These are phyloP conservation scores for Trichogramma dendrolimi DNA, from an alignment of 2,888 invertebrate genomes.

Conservation along the genomic window DNA sequence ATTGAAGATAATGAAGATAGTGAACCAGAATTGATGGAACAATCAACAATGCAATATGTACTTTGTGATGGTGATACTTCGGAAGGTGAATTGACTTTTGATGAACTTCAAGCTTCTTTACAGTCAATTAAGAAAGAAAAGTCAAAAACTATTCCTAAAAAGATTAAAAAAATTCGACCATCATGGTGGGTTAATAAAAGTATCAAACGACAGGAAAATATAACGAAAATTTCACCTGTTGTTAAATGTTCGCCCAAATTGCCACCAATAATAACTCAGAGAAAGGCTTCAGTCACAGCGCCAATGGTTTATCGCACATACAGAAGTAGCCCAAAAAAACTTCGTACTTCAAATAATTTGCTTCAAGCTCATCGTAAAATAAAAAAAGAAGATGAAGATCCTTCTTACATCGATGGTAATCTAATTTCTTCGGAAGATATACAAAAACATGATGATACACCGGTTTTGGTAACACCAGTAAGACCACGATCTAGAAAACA, in stretches of 20 bases:
- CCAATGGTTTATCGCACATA: constrained; percentile 14
- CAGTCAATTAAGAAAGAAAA: constrained; percentile 31
- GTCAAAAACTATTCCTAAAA: not conserved
- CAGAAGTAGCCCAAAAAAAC: constrained; percentile 14
- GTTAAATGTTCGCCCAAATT: constrained; percentile 12
- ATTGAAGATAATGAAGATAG: constrained; percentile 32
- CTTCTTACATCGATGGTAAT: constrained; percentile 11
- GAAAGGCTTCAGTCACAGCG: constrained; percentile 1
- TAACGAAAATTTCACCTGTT: constrained; percentile 3
- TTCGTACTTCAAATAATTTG: constrained; percentile 17
- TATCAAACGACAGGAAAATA: not conserved
- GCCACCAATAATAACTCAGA: constrained; percentile 1
- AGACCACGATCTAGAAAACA: constrained; percentile 44
- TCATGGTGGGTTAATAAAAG: too few relatives aligned
- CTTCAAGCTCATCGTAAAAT: constrained; percentile 15
- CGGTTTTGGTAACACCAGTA: not conserved
- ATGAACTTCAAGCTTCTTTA: constrained; percentile 43
- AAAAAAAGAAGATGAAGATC: constrained; percentile 20
- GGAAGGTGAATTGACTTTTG: constrained; percentile 47
- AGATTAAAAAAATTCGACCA: too few relatives aligned
- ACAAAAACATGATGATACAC: not conserved
- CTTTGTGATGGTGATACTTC: constrained; percentile 42
- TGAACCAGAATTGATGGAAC: constrained; percentile 41
- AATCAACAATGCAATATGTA: constrained; percentile 48
- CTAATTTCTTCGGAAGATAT: constrained; percentile 14